Conservation (phyloP, 2,113 vertebrate species). For the Aptenodytes forsteri region DNA sequence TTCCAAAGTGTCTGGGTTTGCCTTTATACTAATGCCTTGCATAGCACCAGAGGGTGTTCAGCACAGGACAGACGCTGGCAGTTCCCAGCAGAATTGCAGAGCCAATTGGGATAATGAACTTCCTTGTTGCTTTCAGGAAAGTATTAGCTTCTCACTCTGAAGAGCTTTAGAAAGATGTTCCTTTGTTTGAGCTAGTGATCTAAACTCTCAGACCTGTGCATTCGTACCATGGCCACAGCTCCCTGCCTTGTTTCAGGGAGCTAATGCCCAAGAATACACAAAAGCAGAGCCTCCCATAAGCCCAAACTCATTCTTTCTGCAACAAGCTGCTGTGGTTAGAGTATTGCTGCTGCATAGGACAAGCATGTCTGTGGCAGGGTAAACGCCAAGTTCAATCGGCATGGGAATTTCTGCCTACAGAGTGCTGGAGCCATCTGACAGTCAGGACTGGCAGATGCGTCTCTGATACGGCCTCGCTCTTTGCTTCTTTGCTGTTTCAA, state of each 20-base stretch:
- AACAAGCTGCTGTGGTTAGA: not conserved
- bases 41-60: not conserved
- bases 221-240: not conserved
- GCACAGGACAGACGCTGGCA: not conserved
- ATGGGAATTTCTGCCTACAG: not conserved
- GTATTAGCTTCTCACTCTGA: conserved; percentile 13
- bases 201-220: not conserved
- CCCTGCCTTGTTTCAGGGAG: not conserved
- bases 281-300: not conserved
- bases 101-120: conserved; percentile 22
- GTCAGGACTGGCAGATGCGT: not conserved
- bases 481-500: not conserved
- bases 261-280: not conserved
- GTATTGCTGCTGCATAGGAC: not conserved
- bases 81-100: not conserved
- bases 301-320: not conserved
- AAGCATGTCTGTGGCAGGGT: not conserved
- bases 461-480: not conserved
- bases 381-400: not conserved
- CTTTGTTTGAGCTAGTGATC: conserved; percentile 28
- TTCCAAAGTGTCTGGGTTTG: not conserved
- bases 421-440: not conserved
- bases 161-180: conserved; percentile 15
- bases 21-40: not conserved
- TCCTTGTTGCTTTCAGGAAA: conserved; percentile 24